Evolutionary conservation across 2,888 invertebrate genomes (phyloP).

Genomic region (Drosophila mayaguana): DNA sequence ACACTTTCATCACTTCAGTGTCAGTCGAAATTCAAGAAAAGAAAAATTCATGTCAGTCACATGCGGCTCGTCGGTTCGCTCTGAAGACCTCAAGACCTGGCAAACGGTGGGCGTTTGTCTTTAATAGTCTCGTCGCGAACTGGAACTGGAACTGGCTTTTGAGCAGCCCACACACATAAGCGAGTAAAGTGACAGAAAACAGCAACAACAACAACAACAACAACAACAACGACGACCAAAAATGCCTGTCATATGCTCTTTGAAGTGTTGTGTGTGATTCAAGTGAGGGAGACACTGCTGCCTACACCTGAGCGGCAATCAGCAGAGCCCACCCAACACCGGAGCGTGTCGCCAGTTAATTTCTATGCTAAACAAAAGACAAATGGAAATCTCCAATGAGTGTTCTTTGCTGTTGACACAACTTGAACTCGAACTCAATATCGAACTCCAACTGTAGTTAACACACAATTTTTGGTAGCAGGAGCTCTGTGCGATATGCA

Average conservation of each 20-base stretch:
- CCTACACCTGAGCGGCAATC: conserved; percentile 56
- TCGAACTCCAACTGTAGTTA: conserved; percentile 11
- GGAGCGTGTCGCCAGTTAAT: conserved; percentile 54
- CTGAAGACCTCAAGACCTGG: conserved; percentile 41
- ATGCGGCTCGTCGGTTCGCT: conserved; percentile 45
- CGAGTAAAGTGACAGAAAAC: conserved; percentile 43
- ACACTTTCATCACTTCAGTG: conserved; percentile 80
- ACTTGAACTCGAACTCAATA: not conserved
- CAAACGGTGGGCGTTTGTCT: conserved; percentile 72
- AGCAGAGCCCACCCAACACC: conserved; percentile 38
- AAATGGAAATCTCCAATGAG: conserved; percentile 9
- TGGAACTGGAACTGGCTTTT: conserved; percentile 48
- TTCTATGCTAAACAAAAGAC: conserved; percentile 36
- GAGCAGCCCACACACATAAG: conserved; percentile 54
- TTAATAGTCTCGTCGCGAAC: conserved; percentile 60
- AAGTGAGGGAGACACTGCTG: conserved; percentile 20
- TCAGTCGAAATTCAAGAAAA: conserved; percentile 41
- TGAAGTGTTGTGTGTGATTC: conserved; percentile 38
- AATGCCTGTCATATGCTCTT: conserved; percentile 42
- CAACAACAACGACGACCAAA: conserved; percentile 1
- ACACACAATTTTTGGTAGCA: conserved; percentile 24
- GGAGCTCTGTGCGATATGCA: conserved; percentile 52
- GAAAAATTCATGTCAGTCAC: conserved; percentile 66
- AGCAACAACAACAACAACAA: not conserved
- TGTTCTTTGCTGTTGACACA: conserved; percentile 28